A percentile compares a stretch with the other conserved stretches of the same genome.
Evolutionary conservation across 2,797 vertebrate genomes (phyloP).

Genomic region (Chrysocyon brachyurus): DNA sequence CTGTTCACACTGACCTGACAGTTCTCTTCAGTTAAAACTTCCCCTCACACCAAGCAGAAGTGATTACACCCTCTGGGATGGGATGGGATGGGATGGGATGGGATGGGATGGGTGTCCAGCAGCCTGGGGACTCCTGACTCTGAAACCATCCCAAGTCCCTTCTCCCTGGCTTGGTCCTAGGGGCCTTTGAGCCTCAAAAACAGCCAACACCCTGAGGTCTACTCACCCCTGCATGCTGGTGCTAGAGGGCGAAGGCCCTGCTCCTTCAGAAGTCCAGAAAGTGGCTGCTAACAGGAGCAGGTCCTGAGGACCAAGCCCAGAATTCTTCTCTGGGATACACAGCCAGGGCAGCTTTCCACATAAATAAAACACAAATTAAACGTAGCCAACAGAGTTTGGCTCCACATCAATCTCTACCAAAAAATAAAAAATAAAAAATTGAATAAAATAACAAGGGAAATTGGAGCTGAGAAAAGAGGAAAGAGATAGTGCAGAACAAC

Average conservation of each 20-base stretch:
- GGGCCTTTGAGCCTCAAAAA: neutral
- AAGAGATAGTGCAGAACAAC: neutral
- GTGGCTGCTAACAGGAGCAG: neutral
- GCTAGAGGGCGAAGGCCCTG: neutral
- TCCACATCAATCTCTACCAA: neutral
- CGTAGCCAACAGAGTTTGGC: neutral
- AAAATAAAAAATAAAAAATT: neutral
- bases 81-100: neutral
- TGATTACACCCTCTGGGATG: accelerated
- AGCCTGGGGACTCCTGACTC: neutral
- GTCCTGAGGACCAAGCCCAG: neutral
- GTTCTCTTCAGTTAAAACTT: neutral
- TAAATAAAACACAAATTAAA: neutral
- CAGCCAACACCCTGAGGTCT: neutral
- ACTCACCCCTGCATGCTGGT: neutral
- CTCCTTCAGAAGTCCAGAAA: neutral
- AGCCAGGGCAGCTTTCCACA: neutral
- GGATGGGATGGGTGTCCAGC: neutral
- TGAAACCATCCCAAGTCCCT: neutral
- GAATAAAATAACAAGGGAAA: neutral
- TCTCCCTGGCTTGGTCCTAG: neutral
- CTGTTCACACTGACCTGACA: neutral
- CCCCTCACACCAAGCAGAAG: neutral
- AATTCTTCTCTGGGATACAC: neutral
- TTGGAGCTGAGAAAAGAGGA: neutral